Base-by-base conservation (phyloP, 2,797 vertebrate species). In the Clarias fuscus region DNA sequence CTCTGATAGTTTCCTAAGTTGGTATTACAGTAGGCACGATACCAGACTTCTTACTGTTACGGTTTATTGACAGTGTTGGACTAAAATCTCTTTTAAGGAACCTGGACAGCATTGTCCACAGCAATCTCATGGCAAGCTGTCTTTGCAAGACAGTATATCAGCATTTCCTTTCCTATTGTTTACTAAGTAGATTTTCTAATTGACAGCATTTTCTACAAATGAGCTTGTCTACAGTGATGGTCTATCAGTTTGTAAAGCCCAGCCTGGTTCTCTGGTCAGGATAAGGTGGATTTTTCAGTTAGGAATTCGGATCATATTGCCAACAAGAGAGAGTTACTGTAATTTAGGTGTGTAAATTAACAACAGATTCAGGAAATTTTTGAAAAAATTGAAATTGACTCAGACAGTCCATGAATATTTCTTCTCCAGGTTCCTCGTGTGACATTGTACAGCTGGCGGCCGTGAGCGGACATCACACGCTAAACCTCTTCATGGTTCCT, bases 361-460 rank as follows among this genome's bases (percentile, higher is more conserved):
- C 33, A 33, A 33, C 33, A 33, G 33, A 33, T 33, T 33, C 59
- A 80, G 33, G 37, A n/a, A 8, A n/a, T 17, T 1, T 64, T 43
- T 43, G 6, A 43, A 43, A 40, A 40, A 40, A 40, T 2, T 37
- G 40, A 40, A 61, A 30, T 43, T 24, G 4, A 27, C 24, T 33
- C 8, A 20, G 22, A 40, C 37, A 87, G n/a, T 75, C 64, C 53
- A n/a, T 70, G 30, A 72, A 24, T 6, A 48, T 77, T 22, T 76
- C 0, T 83, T 58, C 1, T 88, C 7, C 88, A 96, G 95, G 88
- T 83, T 64, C 77, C 24, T 90, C 79, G 0, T 94, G 94, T 91
- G 95, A 96, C 64, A 94, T 96, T 0, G 88, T 96, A 85, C 95
- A 95, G 91, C 91, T 96, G 88, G 94, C 95, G 0, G 95, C 95